Evolutionary conservation across 1,140 invertebrate species (phyloP), one percentile per base, ranked within the genome.

Genomic region (Bursaphelenchus mucronatus): DNA sequence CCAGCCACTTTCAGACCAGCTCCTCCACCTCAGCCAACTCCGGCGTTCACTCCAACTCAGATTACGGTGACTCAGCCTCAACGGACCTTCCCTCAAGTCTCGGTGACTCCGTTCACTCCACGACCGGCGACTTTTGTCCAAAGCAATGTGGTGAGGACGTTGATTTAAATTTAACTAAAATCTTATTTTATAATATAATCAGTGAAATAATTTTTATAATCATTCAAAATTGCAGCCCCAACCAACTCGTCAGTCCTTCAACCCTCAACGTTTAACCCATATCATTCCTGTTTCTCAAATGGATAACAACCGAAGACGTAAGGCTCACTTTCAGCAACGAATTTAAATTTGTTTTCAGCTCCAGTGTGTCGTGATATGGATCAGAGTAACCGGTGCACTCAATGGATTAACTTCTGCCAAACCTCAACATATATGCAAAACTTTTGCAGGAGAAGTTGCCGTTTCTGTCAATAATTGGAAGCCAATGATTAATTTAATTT

Each of bases 341-440:
- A 30, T n/a, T 49, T 4, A 43, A n/a, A 39, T 57, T 13, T 72
- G 70, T 53, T 46, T 45, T 19, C 70, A 72, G 30, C 45, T 19
- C 11, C 57, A 64, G 21, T 44, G 40, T n/a, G 40, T 9, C 40
- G 30, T 3, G 47, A 49, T 49, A n/a, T 9, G 40, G 44, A 11
- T 50, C 13, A n/a, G 13, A 17, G 39, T 6, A 54, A 54, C 21
- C 17, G 11, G 1, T 54, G 21, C 21, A 3, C 40, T 54, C 19
- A 54, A 9, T 71, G 70, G 70, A 21, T 71, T 13, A 39, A 49
- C 17, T 71, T 75, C 44, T 71, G 70, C 51, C 43, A 54, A 13
- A 52, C 53, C 10, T 63, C 53, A 17, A 40, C 59, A 39, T 71
- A 71, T 49, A 71, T 71, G 70, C 54, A 57, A 54, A 46, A 41